phyloP scores from a whole-genome alignment of 2,113 vertebrate species.

The Paralichthys olivaceus region DNA sequence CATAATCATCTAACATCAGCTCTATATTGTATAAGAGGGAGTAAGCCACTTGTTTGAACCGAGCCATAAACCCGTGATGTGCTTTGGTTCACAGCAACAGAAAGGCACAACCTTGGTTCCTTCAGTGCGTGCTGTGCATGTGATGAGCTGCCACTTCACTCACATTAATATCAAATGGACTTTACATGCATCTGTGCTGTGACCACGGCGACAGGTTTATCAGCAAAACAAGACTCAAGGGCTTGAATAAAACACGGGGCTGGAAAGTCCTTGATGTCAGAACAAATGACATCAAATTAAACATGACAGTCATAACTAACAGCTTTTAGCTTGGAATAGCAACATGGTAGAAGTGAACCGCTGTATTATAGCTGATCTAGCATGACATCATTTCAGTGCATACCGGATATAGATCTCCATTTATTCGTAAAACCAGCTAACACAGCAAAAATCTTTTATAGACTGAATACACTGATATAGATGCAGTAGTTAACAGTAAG shows the following conservation, averaged over 20 bases:
- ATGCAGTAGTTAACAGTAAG: background rate
- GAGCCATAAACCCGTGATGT: background rate
- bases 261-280: conserved; percentile 53
- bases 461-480: background rate
- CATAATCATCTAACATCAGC: background rate
- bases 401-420: rapidly evolving
- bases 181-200: conserved; percentile 33
- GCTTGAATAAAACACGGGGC: conserved; percentile 29
- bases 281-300: conserved; percentile 53
- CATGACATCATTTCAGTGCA: background rate
- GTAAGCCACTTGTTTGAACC: conserved; percentile 5
- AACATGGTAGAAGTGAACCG: conserved; percentile 19
- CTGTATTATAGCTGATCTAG: conserved; percentile 2
- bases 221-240: conserved; percentile 40
- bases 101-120: background rate
- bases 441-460: background rate
- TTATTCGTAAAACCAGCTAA: background rate
- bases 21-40: conserved; percentile 11
- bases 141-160: conserved; percentile 25
- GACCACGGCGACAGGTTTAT: conserved; percentile 42
- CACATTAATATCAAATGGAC: conserved; percentile 43
- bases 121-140: background rate
- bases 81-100: background rate
- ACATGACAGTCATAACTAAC: conserved; percentile 29
- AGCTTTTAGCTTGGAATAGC: conserved; percentile 39